Conservation (phyloP, 2,888 invertebrate genomes). For the Pasiphila rectangulata region DNA sequence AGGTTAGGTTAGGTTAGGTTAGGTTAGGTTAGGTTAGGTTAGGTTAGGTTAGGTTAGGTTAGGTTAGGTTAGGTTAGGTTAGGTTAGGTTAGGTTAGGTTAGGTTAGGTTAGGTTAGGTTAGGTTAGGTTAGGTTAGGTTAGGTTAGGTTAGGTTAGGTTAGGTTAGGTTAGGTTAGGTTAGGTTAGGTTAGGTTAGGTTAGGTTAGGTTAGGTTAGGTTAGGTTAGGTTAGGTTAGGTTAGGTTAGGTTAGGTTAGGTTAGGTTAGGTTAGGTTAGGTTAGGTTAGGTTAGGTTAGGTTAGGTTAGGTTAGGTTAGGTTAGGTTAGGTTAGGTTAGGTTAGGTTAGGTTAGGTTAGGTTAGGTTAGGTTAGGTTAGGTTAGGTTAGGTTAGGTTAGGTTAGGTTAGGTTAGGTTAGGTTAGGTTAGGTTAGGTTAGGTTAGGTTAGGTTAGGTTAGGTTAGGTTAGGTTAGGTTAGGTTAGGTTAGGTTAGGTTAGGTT, state of each 20-base stretch:
- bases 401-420: slow-evolving; percentile 34
- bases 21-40: slow-evolving; percentile 29
- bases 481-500: slow-evolving; percentile 35
- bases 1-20: slow-evolving; percentile 32
- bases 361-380: slow-evolving; percentile 18
- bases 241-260: slow-evolving; percentile 22
- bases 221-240: no score
- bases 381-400: slow-evolving; percentile 19
- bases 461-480: slow-evolving; percentile 35
- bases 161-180: no score
- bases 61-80: slow-evolving; percentile 27
- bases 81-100: slow-evolving; percentile 34
- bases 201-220: no score
- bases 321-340: slow-evolving; percentile 21
- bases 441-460: slow-evolving; percentile 32
- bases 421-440: slow-evolving; percentile 35
- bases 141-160: slow-evolving; percentile 31
- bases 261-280: slow-evolving; percentile 24
- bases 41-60: slow-evolving; percentile 24
- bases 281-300: slow-evolving; percentile 24
- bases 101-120: slow-evolving; percentile 34
- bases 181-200: no score
- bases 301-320: slow-evolving; percentile 32
- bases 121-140: slow-evolving; percentile 34
- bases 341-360: slow-evolving; percentile 30